Base-by-base conservation (phyloP, 2,113 vertebrate genomes). In the Chaetura pelagica region DNA sequence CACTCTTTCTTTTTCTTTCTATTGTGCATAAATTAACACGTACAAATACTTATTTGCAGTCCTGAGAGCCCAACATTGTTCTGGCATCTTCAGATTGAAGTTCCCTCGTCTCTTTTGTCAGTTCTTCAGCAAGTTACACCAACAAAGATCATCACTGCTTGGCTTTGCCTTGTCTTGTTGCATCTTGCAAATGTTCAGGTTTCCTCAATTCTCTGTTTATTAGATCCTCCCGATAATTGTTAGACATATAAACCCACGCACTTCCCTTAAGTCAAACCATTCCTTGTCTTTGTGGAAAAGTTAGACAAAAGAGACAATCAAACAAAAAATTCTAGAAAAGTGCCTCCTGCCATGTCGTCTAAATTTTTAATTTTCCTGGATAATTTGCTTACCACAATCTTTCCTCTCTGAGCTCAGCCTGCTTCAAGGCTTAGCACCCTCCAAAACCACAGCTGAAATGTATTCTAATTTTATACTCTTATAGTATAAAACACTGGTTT, bases 111-210 rank as follows among this genome's bases (percentile, higher is more conserved):
- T 38, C 4, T 85, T 72, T 22, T 34, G 21, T n/a, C 74, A 67
- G 26, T 38, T 72, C 44, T 79, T 57, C n/a, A 48, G 54, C 44
- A 64, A 57, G 13, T 64, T 92, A 54, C 35, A 15, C 30, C 1
- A 5, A 61, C n/a, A 79, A 84, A 79, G 16, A 29, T 13, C 4
- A 0, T 38, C 0, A 0, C 62, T 93, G 71, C 66, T 34, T 82
- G 24, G 29, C 24, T 23, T 71, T 81, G 64, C 15, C 29, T 83
- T 89, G 35, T 18, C 44, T 44, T 75, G 42, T 18, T 71, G 38
- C 29, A 63, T 38, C 72, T 79, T 58, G 42, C 38, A 74, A 38
- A 67, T 83, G 90, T 68, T 62, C 68, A 77, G 27, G 59, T 93
- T 75, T 69, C 58, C 19, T 90, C 58, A 88, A 9, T 68, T 85